phyloP scores from a whole-genome alignment of 2,888 invertebrate genomes.

The Mythimna loreyi region DNA sequence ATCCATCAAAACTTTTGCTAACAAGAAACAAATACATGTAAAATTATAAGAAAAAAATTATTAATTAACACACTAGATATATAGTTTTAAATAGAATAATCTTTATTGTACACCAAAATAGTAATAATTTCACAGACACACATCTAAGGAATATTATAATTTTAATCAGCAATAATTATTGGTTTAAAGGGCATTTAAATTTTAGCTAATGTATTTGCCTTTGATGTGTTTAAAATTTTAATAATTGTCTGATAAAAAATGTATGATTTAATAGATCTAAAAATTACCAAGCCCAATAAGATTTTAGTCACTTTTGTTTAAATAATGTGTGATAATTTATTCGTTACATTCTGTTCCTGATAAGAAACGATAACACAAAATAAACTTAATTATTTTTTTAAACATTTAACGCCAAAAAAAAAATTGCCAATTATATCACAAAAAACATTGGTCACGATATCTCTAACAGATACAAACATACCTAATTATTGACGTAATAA shows the following conservation, averaged over 20 bases:
- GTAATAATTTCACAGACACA: too few relatives aligned
- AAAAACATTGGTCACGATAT: neutral
- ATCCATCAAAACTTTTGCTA: neutral
- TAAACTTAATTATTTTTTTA: neutral
- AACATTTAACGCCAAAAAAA: neutral
- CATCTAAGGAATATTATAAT: too few relatives aligned
- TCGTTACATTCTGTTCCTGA: neutral
- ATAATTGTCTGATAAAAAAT: neutral
- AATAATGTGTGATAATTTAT: neutral
- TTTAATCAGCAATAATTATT: too few relatives aligned
- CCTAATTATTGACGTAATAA: neutral
- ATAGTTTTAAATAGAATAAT: slow-evolving; percentile 1
- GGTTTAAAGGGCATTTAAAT: neutral
- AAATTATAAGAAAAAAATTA: neutral
- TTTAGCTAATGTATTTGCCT: neutral
- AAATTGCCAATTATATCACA: neutral
- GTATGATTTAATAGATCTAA: neutral
- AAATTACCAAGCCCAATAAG: neutral
- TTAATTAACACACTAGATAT: neutral
- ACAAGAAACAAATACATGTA: neutral
- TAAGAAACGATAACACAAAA: slow-evolving; percentile 6
- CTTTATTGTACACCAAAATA: too few relatives aligned
- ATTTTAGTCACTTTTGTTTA: slow-evolving; percentile 23
- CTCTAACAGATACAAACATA: neutral
- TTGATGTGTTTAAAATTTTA: neutral